Evolutionary conservation across 2,797 vertebrate species (phyloP), one percentile per base, ranked within the genome.

Genomic region (Typhlichthys eigenmanni): DNA sequence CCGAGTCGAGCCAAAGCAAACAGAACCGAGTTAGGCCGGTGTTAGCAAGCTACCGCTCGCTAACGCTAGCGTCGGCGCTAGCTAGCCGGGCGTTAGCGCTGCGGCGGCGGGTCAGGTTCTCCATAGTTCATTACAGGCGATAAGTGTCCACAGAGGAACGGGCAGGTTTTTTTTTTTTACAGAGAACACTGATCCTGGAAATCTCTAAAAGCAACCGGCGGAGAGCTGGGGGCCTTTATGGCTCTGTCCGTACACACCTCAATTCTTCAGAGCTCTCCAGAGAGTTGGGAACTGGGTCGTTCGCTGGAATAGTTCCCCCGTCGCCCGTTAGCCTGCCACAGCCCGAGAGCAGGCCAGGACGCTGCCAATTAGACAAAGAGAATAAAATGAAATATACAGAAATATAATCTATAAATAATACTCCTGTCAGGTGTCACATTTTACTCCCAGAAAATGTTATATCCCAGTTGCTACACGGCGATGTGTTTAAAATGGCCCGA

Each of bases 71-170:
- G 38, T 9, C 38, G 51, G 2, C 16, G 51, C 51, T 57, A 34
- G 62, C 52, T 66, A 55, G 50, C 38, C 5, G 29, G 56, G 32
- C 16, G 14, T 16, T 17, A 17, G 49, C 9, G 69, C 51, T 17
- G 49, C 54, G 32, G 57, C 62, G 32, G 59, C 60, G 56, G 62
- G 66, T 57, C 55, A 66, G 66, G 74, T 68, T 73, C 64, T 56
- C 58, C 43, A 64, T 76, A 82, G 75, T 83, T 90, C 84, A 88
- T 89, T 91, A 89, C 89, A 88, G 86, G 86, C 86, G 85, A 80
- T 85, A 88, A 90, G 82, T 73, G 82, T 81, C 79, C 85, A 85
- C 85, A 29, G 59, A 88, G 83, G 81, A 86, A 72, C 65, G 17
- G 60, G 58, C 57, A 78, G 63, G 62, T 34, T 69, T 73, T 29